These are phyloP conservation scores for Prosapia bicincta DNA, from an alignment of 2,888 invertebrate species.

Conservation along the genomic window DNA sequence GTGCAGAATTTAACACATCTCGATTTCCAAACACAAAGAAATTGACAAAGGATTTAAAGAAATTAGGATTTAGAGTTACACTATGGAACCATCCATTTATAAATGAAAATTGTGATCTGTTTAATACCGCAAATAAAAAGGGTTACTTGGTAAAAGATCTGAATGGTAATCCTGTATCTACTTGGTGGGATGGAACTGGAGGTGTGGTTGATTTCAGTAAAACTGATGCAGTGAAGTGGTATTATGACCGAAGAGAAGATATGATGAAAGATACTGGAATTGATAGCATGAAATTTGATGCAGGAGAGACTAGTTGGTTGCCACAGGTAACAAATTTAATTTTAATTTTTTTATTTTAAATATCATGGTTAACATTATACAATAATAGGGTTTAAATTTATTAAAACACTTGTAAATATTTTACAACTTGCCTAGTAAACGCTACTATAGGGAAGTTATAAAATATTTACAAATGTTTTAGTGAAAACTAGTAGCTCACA, in stretches of 20 bases:
- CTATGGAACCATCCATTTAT: conserved; percentile 88
- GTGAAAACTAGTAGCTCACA: too few relatives aligned
- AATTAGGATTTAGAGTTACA: conserved; percentile 67
- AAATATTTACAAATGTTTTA: too few relatives aligned
- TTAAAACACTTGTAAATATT: too few relatives aligned
- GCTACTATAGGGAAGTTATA: too few relatives aligned
- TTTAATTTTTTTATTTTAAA: too few relatives aligned
- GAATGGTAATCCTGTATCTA: conserved; percentile 45
- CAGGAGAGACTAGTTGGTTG: conserved; percentile 67
- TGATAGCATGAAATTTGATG: conserved; percentile 77
- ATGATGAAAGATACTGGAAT: conserved; percentile 61
- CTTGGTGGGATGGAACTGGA: conserved; percentile 52
- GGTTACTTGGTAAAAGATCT: conserved; percentile 53
- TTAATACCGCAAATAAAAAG: conserved; percentile 47
- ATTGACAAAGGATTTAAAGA: conserved; percentile 53
- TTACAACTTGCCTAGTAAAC: too few relatives aligned
- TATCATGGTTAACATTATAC: too few relatives aligned
- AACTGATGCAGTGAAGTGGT: conserved; percentile 49
- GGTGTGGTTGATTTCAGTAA: conserved; percentile 65
- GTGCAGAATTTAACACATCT: conserved; percentile 62
- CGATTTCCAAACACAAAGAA: conserved; percentile 67
- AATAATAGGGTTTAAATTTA: too few relatives aligned
- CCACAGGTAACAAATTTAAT: conserved; percentile 53
- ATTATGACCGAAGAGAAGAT: conserved; percentile 49
- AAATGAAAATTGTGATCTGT: conserved; percentile 60